Percentiles rank a stretch among this genome's conserved stretches.
phyloP scores from a whole-genome alignment of 2,797 vertebrate species.

The Pseudomugil tenellus region DNA sequence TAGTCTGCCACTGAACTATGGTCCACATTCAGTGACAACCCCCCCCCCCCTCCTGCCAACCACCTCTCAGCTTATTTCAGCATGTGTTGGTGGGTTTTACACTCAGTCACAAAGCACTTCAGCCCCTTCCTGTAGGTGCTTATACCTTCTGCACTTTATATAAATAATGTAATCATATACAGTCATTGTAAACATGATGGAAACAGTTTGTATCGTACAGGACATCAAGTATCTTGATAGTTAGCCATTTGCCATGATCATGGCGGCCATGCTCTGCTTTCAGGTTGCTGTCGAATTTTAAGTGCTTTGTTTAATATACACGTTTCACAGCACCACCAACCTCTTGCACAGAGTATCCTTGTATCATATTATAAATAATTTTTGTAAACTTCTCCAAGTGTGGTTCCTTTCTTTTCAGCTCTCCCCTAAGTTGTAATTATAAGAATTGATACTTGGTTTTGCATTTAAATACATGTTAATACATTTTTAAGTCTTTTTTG shows the following conservation, averaged over 20 bases:
- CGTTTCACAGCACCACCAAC: conserved; percentile 88
- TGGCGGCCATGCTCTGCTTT: conserved; percentile 75
- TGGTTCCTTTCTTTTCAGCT: conserved; percentile 49
- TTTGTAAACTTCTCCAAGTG: conserved; percentile 75
- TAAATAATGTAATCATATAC: conserved; percentile 81
- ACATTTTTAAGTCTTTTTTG: neutral
- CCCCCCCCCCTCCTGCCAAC: conserved; percentile 47
- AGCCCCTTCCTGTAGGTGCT: conserved; percentile 81
- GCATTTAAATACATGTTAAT: conserved; percentile 24
- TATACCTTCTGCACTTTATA: conserved; percentile 94
- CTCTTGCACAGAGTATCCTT: conserved; percentile 98
- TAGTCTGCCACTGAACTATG: conserved; percentile 53
- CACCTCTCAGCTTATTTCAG: conserved; percentile 59
- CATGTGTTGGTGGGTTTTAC: conserved; percentile 67
- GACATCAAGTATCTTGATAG: conserved; percentile 67
- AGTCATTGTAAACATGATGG: conserved; percentile 75
- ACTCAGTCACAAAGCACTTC: conserved; percentile 81
- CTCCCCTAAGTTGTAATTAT: conserved; percentile 17
- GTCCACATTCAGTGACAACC: conserved; percentile 54
- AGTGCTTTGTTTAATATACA: conserved; percentile 87
- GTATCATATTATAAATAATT: conserved; percentile 99
- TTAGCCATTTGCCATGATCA: conserved; percentile 68
- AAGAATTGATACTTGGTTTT: conserved; percentile 7
- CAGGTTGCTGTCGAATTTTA: conserved; percentile 74
- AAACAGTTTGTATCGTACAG: conserved; percentile 76